Base-by-base conservation (phyloP, 2,888 invertebrate genomes). In the Rotaria socialis region DNA sequence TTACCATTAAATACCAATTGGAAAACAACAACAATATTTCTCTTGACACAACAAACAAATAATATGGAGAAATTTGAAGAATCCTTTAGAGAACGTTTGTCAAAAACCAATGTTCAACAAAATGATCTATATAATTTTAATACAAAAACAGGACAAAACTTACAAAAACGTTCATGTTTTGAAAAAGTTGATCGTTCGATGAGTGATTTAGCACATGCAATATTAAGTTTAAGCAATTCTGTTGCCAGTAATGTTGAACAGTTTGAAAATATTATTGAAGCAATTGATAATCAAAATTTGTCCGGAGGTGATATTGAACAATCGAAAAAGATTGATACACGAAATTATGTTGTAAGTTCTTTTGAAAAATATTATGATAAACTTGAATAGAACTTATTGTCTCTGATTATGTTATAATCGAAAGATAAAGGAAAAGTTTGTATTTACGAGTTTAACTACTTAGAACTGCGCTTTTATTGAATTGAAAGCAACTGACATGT, bases 131-230 rank as follows among this genome's bases (percentile, higher is more conserved):
- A 47, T n/a, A 43, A 80, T 47, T 80, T 80, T 5, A 47, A 80
- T 80, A 67, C 67, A 35, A 67, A 41, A 67, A 1, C 27, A 16
- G 47, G 47, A 80, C 43, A 43, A 43, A 43, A 2, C 22, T n/a
- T 47, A 80, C 80, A 80, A 47, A 80, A 80, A 80, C 80, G 80
- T 24, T 80, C 80, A 47, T 80, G 80, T n/a, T 80, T 80, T 47
- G 80, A 80, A 80, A 80, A 80, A n/a, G n/a, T 80, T 14, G 80
- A 80, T 80, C 80, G 47, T 47, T 47, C 80, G 8, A 80, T 80
- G 80, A n/a, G n/a, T 47, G 80, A 80, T n/a, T 47, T 80, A 47
- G 47, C 43, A 19, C 80, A 80, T 80, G 43, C 80, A 7, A 47
- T 80, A 24, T 80, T 80, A 47, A 80, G 47, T 80, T 80, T 80